Conservation (phyloP, 1,140 invertebrate genomes). For the Agrilus planipennis region DNA sequence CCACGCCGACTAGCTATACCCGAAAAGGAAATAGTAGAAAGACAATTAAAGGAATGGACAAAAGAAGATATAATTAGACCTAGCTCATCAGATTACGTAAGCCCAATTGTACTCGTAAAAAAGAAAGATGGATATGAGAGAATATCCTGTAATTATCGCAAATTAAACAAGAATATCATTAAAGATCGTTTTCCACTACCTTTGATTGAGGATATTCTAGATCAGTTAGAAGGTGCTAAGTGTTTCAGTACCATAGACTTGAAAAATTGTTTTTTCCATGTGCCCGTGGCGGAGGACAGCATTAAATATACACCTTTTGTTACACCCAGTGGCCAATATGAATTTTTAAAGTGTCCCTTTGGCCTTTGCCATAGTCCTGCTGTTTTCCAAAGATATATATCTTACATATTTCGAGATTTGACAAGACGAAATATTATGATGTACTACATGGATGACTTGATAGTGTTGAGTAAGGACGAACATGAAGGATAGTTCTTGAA, state of each 20-base stretch:
- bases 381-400: too few relatives aligned
- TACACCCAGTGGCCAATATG: conserved; percentile 33
- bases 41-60: too few relatives aligned
- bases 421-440: too few relatives aligned
- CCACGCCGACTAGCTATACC: too few relatives aligned
- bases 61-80: too few relatives aligned
- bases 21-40: too few relatives aligned
- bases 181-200: conserved; percentile 5
- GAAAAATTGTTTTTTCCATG: conserved; percentile 20
- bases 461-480: too few relatives aligned
- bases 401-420: too few relatives aligned
- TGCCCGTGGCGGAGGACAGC: conserved; percentile 13
- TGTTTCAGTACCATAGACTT: conserved; percentile 21
- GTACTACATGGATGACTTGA: too few relatives aligned
- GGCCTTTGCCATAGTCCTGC: conserved; percentile 4
- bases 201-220: conserved; percentile 20
- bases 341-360: conserved; percentile 7
- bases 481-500: not conserved
- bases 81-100: too few relatives aligned
- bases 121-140: conserved; percentile 13
- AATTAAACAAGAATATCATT: not conserved
- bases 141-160: conserved; percentile 6
- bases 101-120: conserved; percentile 24
- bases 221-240: conserved; percentile 13
- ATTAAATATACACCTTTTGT: conserved; percentile 16